Conservation (phyloP, 2,888 invertebrate species). For the Bombylius major region DNA sequence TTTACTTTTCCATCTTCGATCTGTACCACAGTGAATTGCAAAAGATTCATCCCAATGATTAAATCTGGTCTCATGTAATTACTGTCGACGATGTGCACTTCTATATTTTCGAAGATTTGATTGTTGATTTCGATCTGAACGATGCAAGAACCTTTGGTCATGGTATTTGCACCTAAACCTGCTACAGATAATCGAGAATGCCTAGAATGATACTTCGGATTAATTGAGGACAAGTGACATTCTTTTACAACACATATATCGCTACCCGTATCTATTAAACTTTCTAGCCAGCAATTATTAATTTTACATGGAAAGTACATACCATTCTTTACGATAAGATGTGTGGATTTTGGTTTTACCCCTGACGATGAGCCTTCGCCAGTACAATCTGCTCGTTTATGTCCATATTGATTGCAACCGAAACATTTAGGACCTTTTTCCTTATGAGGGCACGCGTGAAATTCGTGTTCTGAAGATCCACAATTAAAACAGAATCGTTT, state of each 20-base stretch:
- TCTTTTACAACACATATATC: background rate
- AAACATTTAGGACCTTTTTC: constrained; percentile 1
- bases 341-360: background rate
- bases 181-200: background rate
- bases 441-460: background rate
- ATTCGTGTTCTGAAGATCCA: background rate
- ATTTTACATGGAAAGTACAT: background rate
- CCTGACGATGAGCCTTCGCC: too few relatives aligned
- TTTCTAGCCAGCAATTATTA: background rate
- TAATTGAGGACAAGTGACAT: background rate
- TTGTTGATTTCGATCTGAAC: background rate
- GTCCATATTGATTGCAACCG: background rate
- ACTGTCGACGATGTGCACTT: too few relatives aligned
- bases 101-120: background rate
- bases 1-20: background rate
- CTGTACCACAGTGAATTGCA: background rate
- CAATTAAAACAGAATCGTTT: background rate
- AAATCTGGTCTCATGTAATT: background rate
- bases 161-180: background rate
- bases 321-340: background rate
- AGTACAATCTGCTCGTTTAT: background rate
- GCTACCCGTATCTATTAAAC: background rate
- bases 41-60: background rate
- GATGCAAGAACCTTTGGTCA: background rate
- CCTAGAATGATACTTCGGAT: background rate